Evolutionary conservation across 2,113 vertebrate species (phyloP).

Genomic region (Chelonoidis abingdonii): DNA sequence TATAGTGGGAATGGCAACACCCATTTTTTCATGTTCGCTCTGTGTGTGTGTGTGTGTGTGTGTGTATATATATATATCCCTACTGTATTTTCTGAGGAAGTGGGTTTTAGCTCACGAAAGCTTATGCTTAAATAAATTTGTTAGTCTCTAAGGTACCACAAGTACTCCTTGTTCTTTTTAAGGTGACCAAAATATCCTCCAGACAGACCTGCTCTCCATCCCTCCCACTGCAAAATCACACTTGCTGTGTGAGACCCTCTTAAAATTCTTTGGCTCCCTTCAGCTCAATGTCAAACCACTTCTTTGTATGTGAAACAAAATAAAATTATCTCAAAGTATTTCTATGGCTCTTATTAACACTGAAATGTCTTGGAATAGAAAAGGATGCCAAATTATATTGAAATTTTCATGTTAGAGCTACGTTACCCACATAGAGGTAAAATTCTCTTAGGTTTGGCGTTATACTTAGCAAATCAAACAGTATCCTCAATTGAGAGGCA

Average conservation of each 20-base stretch:
- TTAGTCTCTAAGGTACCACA: no score
- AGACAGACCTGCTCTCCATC: neutral
- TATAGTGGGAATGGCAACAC: no score
- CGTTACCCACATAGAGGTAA: neutral
- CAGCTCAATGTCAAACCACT: neutral
- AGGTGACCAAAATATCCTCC: neutral
- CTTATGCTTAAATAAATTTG: no score
- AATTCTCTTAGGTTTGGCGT: fast-evolving
- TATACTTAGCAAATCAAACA: neutral
- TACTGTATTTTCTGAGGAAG: no score
- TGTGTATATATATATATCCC: no score
- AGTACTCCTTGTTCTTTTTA: no score
- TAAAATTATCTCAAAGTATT: neutral
- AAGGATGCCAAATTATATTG: neutral
- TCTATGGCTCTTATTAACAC: neutral
- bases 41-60: no score
- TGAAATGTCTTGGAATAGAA: neutral
- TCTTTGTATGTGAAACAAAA: neutral
- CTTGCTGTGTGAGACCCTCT: neutral
- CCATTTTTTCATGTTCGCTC: no score
- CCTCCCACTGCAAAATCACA: neutral
- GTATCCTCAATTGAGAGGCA: neutral
- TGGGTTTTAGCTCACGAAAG: no score
- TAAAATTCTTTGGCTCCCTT: neutral
- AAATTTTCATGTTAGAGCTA: neutral